Conservation (phyloP, 2,888 invertebrate genomes). For the Hemithea aestivaria region DNA sequence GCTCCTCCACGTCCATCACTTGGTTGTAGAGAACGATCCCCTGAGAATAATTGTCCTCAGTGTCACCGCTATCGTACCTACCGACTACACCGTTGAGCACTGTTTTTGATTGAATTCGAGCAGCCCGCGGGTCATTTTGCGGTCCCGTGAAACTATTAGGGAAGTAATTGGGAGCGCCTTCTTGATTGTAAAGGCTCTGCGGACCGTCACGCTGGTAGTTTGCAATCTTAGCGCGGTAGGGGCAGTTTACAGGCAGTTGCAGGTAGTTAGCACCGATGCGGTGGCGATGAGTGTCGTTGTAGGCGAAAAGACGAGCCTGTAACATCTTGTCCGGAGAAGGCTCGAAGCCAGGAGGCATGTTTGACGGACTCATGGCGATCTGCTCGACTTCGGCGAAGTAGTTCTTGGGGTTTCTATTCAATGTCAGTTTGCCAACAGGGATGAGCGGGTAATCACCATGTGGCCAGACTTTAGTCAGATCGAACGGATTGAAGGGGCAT, state of each 20-base stretch:
- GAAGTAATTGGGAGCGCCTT: constrained; percentile 96
- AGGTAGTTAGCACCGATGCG: constrained; percentile 95
- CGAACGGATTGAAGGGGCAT: constrained; percentile 93
- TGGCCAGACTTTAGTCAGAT: constrained; percentile 95
- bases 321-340: constrained; percentile 97
- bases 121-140: constrained; percentile 82
- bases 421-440: constrained; percentile 90
- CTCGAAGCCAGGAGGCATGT: constrained; percentile 95
- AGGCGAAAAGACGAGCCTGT: constrained; percentile 91
- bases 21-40: constrained; percentile 88
- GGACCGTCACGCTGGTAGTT: constrained; percentile 96
- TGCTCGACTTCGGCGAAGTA: constrained; percentile 97
- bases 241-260: constrained; percentile 97
- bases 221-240: constrained; percentile 82
- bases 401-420: constrained; percentile 94
- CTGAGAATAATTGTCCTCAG: constrained; percentile 95
- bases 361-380: constrained; percentile 93
- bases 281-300: constrained; percentile 92
- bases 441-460: constrained; percentile 92
- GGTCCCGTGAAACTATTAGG: constrained; percentile 98
- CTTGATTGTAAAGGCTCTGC: constrained; percentile 88
- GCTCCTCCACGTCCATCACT: constrained; percentile 86
- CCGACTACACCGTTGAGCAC: constrained; percentile 86
- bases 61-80: constrained; percentile 86
- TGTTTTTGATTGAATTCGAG: constrained; percentile 68